Conservation (phyloP, 2,888 invertebrate species). For the Tetanocera ferruginea region DNA sequence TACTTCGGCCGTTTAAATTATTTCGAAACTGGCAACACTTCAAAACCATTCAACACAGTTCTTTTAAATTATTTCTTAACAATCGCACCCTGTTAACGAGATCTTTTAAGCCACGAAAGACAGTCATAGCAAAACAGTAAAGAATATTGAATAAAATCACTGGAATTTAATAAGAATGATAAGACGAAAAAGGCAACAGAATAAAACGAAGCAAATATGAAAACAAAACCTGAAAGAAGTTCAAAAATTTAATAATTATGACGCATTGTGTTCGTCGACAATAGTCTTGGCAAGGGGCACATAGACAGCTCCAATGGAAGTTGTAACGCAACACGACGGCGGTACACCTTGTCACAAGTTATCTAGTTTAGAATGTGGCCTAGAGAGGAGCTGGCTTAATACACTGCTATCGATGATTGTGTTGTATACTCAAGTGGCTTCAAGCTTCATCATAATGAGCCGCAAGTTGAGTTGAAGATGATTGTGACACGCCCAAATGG, state of each 20-base stretch:
- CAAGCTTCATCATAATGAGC: no score
- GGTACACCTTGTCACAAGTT: conserved; percentile 26
- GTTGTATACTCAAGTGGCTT: no score
- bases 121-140: background rate
- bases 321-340: background rate
- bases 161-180: background rate
- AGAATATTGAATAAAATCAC: background rate
- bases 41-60: background rate
- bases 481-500: conserved; percentile 4
- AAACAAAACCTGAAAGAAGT: background rate
- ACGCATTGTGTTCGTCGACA: conserved; percentile 13
- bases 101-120: conserved; percentile 14
- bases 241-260: conserved; percentile 13
- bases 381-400: no score
- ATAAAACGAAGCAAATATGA: background rate
- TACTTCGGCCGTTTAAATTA: background rate
- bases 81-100: background rate
- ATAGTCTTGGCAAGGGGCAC: background rate
- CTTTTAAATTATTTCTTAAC: background rate
- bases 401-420: no score
- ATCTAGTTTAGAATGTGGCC: background rate
- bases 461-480: background rate
- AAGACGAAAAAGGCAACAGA: background rate
- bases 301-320: background rate
- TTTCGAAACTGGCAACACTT: background rate